phyloP scores from a whole-genome alignment of 2,888 invertebrate genomes.

The Ochropacha duplaris region DNA sequence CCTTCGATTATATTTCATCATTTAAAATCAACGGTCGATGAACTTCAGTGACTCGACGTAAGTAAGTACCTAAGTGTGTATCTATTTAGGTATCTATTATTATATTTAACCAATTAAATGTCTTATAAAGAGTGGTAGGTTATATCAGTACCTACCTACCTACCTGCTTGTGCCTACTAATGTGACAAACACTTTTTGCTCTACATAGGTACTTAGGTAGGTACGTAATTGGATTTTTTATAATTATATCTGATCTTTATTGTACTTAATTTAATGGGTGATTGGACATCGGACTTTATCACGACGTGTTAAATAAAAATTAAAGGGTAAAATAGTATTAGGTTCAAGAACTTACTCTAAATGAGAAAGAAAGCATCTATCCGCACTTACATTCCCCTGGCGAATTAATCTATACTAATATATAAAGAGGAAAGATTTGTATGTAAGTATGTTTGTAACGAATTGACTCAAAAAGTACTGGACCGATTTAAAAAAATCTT shows the following conservation, averaged over 20 bases:
- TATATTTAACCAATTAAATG: slow-evolving; percentile 11
- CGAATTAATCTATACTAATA: too few species aligned
- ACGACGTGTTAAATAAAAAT: too few species aligned
- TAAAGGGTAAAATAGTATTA: too few species aligned
- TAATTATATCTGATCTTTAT: neutral
- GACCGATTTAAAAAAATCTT: too few species aligned
- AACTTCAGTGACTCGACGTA: slow-evolving; percentile 49
- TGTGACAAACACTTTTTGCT: slow-evolving; percentile 44
- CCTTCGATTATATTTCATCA: slow-evolving; percentile 70
- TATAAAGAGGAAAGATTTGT: too few species aligned
- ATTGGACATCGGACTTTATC: neutral
- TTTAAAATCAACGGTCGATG: slow-evolving; percentile 57
- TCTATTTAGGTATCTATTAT: slow-evolving; percentile 13
- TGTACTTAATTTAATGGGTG: neutral
- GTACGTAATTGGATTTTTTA: neutral
- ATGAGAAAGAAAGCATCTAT: too few species aligned
- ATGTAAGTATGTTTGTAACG: too few species aligned
- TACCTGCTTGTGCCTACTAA: slow-evolving; percentile 11
- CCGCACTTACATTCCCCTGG: too few species aligned
- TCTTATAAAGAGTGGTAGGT: slow-evolving; percentile 9
- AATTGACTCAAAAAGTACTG: too few species aligned
- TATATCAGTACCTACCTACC: slow-evolving; percentile 10
- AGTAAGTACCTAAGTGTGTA: slow-evolving; percentile 9
- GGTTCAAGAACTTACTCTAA: too few species aligned
- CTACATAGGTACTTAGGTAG: slow-evolving; percentile 1